Evolutionary conservation across 2,113 vertebrate genomes (phyloP).

Genomic region (Gymnarchus niloticus): DNA sequence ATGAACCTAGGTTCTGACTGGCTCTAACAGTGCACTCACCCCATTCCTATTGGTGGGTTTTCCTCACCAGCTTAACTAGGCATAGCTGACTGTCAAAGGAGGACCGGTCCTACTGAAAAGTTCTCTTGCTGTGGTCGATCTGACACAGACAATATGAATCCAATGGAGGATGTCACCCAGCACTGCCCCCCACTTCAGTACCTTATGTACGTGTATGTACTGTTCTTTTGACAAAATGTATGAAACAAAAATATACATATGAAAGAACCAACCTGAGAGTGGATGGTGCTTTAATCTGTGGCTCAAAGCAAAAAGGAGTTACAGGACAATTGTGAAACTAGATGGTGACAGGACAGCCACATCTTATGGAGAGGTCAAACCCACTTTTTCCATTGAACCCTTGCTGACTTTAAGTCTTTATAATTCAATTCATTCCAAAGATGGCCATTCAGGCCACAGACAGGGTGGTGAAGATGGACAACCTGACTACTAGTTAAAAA

Average conservation of each 20-base stretch:
- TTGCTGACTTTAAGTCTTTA: background rate
- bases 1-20: conserved; percentile 62
- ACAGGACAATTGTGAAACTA: background rate
- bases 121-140: conserved; percentile 40
- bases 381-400: background rate
- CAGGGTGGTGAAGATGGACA: background rate
- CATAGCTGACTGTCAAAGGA: background rate
- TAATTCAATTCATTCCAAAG: background rate
- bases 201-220: background rate
- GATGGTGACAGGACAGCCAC: background rate
- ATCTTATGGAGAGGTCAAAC: background rate
- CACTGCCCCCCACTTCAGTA: background rate
- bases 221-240: background rate
- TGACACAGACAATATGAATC: conserved; percentile 44
- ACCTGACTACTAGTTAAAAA: background rate
- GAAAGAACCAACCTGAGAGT: background rate
- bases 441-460: background rate
- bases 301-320: background rate
- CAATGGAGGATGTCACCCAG: conserved; percentile 5
- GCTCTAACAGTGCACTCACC: conserved; percentile 39
- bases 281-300: background rate
- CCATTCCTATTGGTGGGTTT: background rate
- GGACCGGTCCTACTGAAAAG: background rate
- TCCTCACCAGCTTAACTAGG: background rate
- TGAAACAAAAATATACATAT: conserved; percentile 1